Percentiles rank a stretch among this genome's conserved stretches.
Conservation (phyloP, 2,113 vertebrate species). For the Dromas ardeola region DNA sequence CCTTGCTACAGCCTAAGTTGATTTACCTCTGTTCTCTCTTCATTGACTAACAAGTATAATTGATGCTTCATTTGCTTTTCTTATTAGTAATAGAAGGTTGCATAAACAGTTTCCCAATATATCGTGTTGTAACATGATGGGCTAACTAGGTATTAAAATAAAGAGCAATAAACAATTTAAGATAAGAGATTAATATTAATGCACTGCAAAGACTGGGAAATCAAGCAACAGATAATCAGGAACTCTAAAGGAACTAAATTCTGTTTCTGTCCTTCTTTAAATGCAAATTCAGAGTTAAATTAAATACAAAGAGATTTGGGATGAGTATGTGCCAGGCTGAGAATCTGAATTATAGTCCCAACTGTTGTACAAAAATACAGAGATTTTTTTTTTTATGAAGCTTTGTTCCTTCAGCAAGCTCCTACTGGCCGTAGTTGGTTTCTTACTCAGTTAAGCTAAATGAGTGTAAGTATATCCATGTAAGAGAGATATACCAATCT, state of each 20-base stretch:
- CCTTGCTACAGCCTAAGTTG: neutral
- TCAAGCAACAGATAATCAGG: neutral
- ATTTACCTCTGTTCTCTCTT: neutral
- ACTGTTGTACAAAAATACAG: neutral
- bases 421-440: neutral
- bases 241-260: neutral
- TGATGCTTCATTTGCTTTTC: constrained; percentile 7
- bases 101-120: neutral
- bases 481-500: neutral
- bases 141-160: neutral
- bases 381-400: neutral
- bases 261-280: neutral
- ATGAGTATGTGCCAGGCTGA: neutral
- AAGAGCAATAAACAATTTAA: neutral
- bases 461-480: neutral
- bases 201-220: neutral
- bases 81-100: neutral
- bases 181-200: neutral
- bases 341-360: neutral
- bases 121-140: neutral
- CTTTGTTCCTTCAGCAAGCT: neutral
- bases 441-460: neutral
- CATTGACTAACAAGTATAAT: neutral
- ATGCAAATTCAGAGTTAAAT: neutral
- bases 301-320: neutral